Evolutionary conservation across 1,140 invertebrate species (phyloP).

Genomic region (Caenorhabditis remanei): DNA sequence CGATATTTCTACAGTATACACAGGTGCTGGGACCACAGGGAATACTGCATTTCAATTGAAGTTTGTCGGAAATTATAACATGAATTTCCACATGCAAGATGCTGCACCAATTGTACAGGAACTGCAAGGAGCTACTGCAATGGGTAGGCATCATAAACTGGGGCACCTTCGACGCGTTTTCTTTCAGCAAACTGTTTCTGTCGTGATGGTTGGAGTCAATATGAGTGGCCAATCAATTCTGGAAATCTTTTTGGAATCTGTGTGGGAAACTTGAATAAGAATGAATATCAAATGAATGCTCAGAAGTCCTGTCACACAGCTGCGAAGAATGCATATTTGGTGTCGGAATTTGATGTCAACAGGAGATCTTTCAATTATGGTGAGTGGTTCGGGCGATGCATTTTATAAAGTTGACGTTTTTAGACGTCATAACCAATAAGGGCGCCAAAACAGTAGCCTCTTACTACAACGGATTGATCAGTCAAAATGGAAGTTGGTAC

Average conservation of each 20-base stretch:
- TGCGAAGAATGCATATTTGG: background rate
- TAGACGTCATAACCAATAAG: background rate
- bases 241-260: background rate
- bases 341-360: conserved; percentile 3
- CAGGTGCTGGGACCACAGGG: background rate
- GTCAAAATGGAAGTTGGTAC: background rate
- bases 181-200: background rate
- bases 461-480: background rate
- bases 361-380: conserved; percentile 1
- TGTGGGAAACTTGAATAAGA: background rate
- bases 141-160: background rate
- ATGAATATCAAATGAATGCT: background rate
- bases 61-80: background rate
- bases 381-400: background rate
- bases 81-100: conserved; percentile 11
- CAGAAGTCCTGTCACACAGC: background rate
- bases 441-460: background rate
- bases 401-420: background rate
- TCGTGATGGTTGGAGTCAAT: background rate
- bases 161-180: background rate
- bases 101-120: background rate
- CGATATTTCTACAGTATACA: background rate
- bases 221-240: background rate
- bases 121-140: background rate
- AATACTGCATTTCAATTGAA: background rate